phyloP scores from a whole-genome alignment of 2,888 invertebrate species.

The Microctonus hyperodae region DNA sequence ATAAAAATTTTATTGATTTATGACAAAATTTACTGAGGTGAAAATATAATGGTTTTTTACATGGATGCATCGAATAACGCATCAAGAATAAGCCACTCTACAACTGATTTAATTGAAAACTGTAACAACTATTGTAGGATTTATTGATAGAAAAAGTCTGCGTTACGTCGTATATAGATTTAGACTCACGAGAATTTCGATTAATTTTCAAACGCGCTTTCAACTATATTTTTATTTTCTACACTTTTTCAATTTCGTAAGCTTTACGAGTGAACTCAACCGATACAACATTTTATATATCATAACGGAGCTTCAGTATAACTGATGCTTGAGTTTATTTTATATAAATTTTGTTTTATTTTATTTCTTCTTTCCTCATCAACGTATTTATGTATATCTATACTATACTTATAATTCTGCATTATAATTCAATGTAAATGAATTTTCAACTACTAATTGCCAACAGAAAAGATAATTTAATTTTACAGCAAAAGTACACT shows the following conservation, averaged over 20 bases:
- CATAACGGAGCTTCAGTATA: neutral
- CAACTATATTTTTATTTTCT: constrained; percentile 1
- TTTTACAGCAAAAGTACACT: neutral
- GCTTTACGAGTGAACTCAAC: constrained; percentile 1
- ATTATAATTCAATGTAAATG: neutral
- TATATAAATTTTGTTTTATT: neutral
- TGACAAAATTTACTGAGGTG: too few species aligned
- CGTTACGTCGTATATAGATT: neutral
- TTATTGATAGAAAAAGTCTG: neutral
- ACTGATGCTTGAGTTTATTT: neutral
- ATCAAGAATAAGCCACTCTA: neutral
- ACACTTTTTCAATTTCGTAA: constrained; percentile 7
- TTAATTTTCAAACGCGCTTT: constrained; percentile 7
- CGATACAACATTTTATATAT: constrained; percentile 2
- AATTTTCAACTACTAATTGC: neutral
- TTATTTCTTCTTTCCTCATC: neutral
- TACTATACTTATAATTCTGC: neutral
- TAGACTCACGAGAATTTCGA: constrained; percentile 1
- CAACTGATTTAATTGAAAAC: neutral
- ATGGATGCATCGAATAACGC: neutral
- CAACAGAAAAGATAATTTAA: neutral
- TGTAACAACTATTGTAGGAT: neutral
- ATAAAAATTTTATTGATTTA: too few species aligned
- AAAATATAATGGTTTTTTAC: too few species aligned
- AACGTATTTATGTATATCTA: neutral